Evolutionary conservation across 2,888 invertebrate genomes (phyloP).

Genomic region (Apoda limacodes): DNA sequence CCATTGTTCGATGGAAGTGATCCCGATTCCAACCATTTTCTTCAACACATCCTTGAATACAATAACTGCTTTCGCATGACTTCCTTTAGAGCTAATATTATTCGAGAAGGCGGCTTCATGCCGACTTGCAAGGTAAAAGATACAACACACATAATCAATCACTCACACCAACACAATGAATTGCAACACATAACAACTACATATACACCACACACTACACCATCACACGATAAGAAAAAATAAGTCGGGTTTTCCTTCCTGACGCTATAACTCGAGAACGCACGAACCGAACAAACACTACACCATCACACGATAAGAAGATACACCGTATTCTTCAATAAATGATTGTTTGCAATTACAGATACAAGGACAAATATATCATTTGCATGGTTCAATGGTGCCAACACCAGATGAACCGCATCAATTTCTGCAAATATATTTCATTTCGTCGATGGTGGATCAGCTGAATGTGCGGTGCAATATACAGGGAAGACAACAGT

Average conservation of each 20-base stretch:
- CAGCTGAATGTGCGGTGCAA: constrained; percentile 21
- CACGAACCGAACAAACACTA: too few relatives aligned
- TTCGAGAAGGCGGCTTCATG: constrained; percentile 24
- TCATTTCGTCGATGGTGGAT: constrained; percentile 23
- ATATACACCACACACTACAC: constrained; percentile 18
- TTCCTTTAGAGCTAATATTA: constrained; percentile 26
- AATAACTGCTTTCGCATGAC: constrained; percentile 28
- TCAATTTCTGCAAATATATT: constrained; percentile 26
- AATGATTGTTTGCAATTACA: constrained; percentile 19
- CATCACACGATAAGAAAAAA: too few relatives aligned
- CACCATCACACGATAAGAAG: constrained; percentile 17
- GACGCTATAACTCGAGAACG: too few relatives aligned
- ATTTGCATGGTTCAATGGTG: too few relatives aligned
- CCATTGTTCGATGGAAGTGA: constrained; percentile 21
- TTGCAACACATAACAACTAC: constrained; percentile 17
- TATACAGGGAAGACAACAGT: constrained; percentile 22
- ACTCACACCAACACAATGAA: constrained; percentile 13
- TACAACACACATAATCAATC: constrained; percentile 20
- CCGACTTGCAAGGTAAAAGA: constrained; percentile 24
- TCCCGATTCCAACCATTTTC: constrained; percentile 24
- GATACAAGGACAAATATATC: too few relatives aligned
- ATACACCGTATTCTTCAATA: constrained; percentile 19
- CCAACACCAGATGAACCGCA: constrained; percentile 23
- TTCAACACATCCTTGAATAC: constrained; percentile 24
- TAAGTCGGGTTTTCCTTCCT: too few relatives aligned